These are phyloP conservation scores for Ibycter americanus DNA, from an alignment of 2,797 vertebrate species.

Conservation along the genomic window DNA sequence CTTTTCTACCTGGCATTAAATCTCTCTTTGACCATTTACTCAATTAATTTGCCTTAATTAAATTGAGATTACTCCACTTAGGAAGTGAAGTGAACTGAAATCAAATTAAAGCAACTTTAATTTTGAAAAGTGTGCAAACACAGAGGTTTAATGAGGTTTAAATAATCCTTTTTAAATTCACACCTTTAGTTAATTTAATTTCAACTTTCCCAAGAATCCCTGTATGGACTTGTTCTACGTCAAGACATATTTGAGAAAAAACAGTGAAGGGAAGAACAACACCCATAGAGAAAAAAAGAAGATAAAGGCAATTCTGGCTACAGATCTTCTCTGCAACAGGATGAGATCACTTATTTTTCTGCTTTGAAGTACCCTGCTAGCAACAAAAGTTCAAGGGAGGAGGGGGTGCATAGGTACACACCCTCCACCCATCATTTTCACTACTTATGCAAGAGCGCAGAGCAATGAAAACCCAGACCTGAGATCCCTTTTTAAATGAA, in stretches of 20 bases:
- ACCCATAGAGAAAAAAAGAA: neutral
- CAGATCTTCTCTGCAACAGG: neutral
- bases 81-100: slow-evolving; percentile 36
- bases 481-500: neutral
- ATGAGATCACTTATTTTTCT: neutral
- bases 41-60: slow-evolving; percentile 62
- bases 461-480: neutral
- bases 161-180: slow-evolving; percentile 57
- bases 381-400: neutral
- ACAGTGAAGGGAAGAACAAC: neutral
- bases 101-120: slow-evolving; percentile 54
- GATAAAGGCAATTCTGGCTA: neutral
- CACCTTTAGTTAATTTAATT: slow-evolving; percentile 51
- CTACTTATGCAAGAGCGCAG: neutral
- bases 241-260: neutral
- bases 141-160: slow-evolving; percentile 54
- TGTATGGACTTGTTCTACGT: neutral
- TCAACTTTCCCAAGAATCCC: neutral
- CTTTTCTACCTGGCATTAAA: slow-evolving; percentile 9
- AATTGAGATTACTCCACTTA: slow-evolving; percentile 47
- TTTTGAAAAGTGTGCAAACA: slow-evolving; percentile 40
- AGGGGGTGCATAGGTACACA: neutral
- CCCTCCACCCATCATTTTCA: neutral
- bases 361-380: neutral
- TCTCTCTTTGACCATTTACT: slow-evolving; percentile 22